These are phyloP conservation scores for Hemibagrus guttatus DNA, from an alignment of 2,797 vertebrate genomes.

Conservation along the genomic window DNA sequence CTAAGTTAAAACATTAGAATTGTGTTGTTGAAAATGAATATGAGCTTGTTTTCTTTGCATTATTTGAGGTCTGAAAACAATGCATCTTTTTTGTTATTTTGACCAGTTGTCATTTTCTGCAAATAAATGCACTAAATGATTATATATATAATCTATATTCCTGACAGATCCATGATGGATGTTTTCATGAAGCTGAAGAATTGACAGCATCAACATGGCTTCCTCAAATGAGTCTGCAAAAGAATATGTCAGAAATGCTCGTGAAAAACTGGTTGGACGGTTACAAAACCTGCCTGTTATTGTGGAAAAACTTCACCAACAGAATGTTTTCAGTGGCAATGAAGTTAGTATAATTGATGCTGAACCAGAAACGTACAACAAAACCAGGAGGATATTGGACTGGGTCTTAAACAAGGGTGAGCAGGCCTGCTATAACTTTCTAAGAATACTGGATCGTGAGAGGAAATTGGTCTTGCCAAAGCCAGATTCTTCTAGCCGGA, in stretches of 20 bases:
- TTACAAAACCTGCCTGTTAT: slow-evolving; percentile 21
- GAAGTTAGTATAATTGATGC: slow-evolving; percentile 12
- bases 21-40: no score
- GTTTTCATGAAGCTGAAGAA: not conserved
- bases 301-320: slow-evolving; percentile 30
- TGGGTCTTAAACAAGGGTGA: slow-evolving; percentile 8
- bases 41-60: no score
- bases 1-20: no score
- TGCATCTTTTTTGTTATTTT: no score
- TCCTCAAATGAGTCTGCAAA: not conserved
- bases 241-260: not conserved
- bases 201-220: not conserved
- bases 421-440: slow-evolving; percentile 27
- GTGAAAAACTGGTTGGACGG: not conserved
- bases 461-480: slow-evolving; percentile 16
- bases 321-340: not conserved
- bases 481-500: not conserved
- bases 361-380: not conserved
- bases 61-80: no score
- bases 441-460: slow-evolving; percentile 23
- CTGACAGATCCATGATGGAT: no score
- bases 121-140: no score
- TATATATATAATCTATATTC: no score
- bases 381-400: slow-evolving; percentile 21
- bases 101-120: no score